Conservation (phyloP, 37 sponge, comb jelly and placozoan species). For the Ephydatia muelleri region DNA sequence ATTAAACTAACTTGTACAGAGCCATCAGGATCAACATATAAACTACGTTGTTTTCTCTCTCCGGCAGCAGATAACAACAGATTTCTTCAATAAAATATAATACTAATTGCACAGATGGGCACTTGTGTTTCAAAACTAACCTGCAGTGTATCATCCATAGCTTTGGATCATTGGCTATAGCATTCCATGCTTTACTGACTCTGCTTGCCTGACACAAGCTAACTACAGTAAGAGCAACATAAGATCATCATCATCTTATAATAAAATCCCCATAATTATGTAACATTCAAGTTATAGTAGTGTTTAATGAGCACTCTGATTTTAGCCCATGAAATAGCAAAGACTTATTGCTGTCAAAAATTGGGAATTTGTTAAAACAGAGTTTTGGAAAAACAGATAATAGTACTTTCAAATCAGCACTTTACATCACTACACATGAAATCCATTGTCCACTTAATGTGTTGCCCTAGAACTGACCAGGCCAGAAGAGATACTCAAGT, state of each 20-base stretch:
- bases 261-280: neutral
- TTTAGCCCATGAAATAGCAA: too few relatives aligned
- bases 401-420: neutral
- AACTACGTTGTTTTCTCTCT: conserved; percentile 29
- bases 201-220: conserved; percentile 63
- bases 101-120: neutral
- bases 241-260: neutral
- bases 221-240: conserved; percentile 28
- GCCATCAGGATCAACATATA: conserved; percentile 30
- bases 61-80: conserved; percentile 66
- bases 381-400: neutral
- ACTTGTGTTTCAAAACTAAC: neutral
- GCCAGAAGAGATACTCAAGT: too few relatives aligned
- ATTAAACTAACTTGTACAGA: conserved; percentile 31
- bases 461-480: too few relatives aligned
- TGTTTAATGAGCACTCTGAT: too few relatives aligned
- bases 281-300: neutral
- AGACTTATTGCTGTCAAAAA: too few relatives aligned
- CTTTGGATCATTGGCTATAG: conserved; percentile 35
- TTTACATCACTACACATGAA: too few relatives aligned
- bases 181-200: conserved; percentile 72
- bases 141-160: conserved; percentile 52
- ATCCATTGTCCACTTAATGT: too few relatives aligned
- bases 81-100: conserved; percentile 13
- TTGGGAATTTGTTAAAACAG: too few relatives aligned